A percentile compares a stretch with the other conserved stretches of the same genome.
Conservation (phyloP, 2,888 invertebrate genomes). For the Tiliacea citrago region DNA sequence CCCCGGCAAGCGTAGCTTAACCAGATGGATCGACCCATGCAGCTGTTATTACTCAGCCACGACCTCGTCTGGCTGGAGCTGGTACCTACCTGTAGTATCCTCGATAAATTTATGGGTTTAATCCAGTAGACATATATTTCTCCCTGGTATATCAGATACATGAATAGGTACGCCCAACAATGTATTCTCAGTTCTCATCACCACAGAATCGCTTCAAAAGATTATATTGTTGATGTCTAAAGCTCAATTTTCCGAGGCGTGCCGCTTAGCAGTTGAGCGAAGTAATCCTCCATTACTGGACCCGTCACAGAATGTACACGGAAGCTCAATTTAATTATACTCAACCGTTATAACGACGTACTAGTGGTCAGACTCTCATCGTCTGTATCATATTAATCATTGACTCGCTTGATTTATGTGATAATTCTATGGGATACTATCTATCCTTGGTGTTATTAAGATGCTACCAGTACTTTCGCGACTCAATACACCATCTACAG, state of each 20-base stretch:
- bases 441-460: slow-evolving; percentile 81
- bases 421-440: slow-evolving; percentile 83
- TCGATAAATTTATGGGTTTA: neutral
- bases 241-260: slow-evolving; percentile 71
- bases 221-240: slow-evolving; percentile 69
- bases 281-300: slow-evolving; percentile 65
- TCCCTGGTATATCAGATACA: neutral
- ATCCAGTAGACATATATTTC: neutral
- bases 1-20: no score
- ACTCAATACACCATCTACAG: slow-evolving; percentile 52
- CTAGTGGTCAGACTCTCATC: slow-evolving; percentile 78
- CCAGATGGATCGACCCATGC: no score
- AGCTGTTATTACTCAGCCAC: no score
- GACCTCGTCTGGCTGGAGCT: no score
- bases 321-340: slow-evolving; percentile 89
- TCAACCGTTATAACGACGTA: slow-evolving; percentile 86
- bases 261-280: slow-evolving; percentile 44
- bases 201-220: slow-evolving; percentile 47
- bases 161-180: neutral
- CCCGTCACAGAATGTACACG: slow-evolving; percentile 76
- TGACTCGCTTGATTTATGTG: slow-evolving; percentile 86
- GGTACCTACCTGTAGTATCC: no score
- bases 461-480: slow-evolving; percentile 74
- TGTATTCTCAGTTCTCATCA: slow-evolving; percentile 19
- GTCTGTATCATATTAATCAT: slow-evolving; percentile 86